A percentile compares a stretch with the other conserved stretches of the same genome.
phyloP scores from a whole-genome alignment of 1,140 invertebrate species.

The Leptestheria dahalacensis region DNA sequence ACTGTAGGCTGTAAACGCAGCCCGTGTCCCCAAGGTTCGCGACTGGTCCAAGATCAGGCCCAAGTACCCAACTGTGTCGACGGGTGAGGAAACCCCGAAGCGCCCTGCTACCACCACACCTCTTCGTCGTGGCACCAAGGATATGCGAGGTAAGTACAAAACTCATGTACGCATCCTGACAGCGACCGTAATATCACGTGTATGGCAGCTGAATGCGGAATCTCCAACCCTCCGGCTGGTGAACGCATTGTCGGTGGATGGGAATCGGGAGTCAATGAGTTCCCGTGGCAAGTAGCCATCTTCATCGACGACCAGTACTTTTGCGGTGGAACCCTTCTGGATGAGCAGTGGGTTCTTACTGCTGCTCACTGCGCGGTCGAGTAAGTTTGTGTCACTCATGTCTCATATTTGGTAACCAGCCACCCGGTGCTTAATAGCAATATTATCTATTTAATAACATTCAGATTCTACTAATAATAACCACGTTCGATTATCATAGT shows the following conservation, averaged over 20 bases:
- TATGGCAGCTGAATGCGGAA: background rate
- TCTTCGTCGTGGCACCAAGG: background rate
- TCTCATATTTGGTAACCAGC: no score
- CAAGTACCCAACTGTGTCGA: background rate
- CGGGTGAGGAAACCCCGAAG: background rate
- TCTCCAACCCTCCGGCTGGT: background rate
- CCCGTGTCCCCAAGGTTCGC: background rate
- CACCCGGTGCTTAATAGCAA: no score
- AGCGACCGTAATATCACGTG: no score
- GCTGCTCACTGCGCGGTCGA: conserved; percentile 23
- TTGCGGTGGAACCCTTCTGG: conserved; percentile 25
- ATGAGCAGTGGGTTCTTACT: conserved; percentile 25
- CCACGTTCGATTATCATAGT: no score
- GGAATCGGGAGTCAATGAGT: background rate
- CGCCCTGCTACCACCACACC: background rate
- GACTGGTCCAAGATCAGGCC: background rate
- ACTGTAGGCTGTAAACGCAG: background rate
- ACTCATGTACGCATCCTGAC: background rate
- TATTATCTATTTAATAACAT: no score
- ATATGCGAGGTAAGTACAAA: background rate
- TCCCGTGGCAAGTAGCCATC: conserved; percentile 26
- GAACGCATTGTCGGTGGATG: background rate
- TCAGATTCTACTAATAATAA: no score
- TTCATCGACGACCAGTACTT: conserved; percentile 22
- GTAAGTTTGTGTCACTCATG: conserved; percentile 13